phyloP scores from a whole-genome alignment of 2,797 vertebrate species.

The Chelidonichthys spinosus region DNA sequence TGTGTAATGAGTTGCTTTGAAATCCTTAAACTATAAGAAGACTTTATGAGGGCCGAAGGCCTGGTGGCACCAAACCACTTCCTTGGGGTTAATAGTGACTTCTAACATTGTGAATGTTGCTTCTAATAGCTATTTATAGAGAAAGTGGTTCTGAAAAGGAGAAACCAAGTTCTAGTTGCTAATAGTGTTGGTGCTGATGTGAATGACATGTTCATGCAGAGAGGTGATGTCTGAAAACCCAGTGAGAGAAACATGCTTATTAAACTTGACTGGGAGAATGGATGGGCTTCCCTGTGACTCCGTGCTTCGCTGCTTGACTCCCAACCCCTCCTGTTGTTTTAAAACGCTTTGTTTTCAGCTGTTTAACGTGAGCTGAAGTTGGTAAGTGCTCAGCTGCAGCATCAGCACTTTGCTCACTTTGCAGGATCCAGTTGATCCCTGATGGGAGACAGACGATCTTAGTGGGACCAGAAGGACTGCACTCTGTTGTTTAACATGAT shows the following conservation, averaged over 20 bases:
- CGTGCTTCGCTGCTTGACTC: slow-evolving; percentile 4
- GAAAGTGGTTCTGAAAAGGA: too few relatives aligned
- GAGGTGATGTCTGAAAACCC: slow-evolving; percentile 4
- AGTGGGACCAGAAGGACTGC: slow-evolving; percentile 21
- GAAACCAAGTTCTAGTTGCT: too few relatives aligned
- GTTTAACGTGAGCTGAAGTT: slow-evolving; percentile 1
- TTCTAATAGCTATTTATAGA: too few relatives aligned
- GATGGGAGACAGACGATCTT: slow-evolving; percentile 58
- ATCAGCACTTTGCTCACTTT: slow-evolving; percentile 49
- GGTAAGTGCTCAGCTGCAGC: slow-evolving; percentile 38
- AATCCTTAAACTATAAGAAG: too few relatives aligned
- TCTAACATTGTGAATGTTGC: too few relatives aligned
- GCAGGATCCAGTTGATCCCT: slow-evolving; percentile 28
- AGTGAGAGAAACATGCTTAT: slow-evolving; percentile 13
- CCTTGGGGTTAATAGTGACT: too few relatives aligned
- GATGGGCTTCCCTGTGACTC: slow-evolving; percentile 2
- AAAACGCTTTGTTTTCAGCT: slow-evolving; percentile 10
- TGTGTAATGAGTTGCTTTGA: too few relatives aligned
- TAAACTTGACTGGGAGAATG: slow-evolving; percentile 6
- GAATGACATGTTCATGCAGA: too few relatives aligned
- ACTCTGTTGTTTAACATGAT: slow-evolving; percentile 37
- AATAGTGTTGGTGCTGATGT: too few relatives aligned
- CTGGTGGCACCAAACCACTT: too few relatives aligned
- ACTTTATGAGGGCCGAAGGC: too few relatives aligned
- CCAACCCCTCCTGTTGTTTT: neutral